Evolutionary conservation across 2,113 vertebrate species (phyloP).

Genomic region (Verasper variegatus): DNA sequence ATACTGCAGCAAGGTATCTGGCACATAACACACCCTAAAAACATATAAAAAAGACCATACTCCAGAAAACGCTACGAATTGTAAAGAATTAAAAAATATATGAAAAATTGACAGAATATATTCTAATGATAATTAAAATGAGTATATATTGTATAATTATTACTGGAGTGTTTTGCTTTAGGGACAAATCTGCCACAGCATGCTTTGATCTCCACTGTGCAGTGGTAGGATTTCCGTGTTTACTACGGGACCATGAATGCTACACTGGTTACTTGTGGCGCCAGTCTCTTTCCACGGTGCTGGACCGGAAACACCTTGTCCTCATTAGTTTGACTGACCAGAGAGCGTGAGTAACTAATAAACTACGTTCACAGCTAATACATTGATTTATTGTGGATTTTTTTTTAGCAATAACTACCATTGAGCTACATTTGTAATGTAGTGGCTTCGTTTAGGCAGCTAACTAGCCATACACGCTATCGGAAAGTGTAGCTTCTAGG

Average conservation of each 20-base stretch:
- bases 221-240: neutral
- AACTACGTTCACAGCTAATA: neutral
- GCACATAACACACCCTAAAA: too few species aligned
- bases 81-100: too few species aligned
- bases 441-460: too few species aligned
- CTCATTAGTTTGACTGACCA: rapidly evolving
- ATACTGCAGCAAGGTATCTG: too few species aligned
- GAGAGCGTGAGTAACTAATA: neutral
- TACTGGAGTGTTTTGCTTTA: too few species aligned
- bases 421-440: too few species aligned
- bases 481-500: neutral
- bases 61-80: too few species aligned
- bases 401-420: neutral
- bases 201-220: neutral
- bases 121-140: too few species aligned
- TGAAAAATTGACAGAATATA: too few species aligned
- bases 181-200: too few species aligned
- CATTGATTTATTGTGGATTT: neutral
- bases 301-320: neutral
- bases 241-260: neutral
- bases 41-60: too few species aligned
- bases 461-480: neutral
- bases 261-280: conserved; percentile 18
- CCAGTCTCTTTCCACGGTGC: conserved; percentile 14
- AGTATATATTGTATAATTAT: too few species aligned